Percentiles rank a stretch among this genome's conserved stretches.
These are phyloP conservation scores for Drosophila nebulosa DNA, from an alignment of 1,140 invertebrate species.

Conservation along the genomic window DNA sequence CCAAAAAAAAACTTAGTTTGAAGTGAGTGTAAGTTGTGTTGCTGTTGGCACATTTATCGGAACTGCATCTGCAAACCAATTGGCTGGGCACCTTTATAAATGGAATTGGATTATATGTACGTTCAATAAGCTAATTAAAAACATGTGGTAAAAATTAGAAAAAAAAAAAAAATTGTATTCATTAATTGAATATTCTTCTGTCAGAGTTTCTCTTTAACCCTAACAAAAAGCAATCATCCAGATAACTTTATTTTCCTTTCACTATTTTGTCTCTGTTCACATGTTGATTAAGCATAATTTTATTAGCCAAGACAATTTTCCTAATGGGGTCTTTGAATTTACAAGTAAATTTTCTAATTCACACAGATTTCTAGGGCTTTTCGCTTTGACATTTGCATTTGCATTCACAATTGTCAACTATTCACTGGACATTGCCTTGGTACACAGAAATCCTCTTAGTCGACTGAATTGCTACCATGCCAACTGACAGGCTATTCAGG, in stretches of 20 bases:
- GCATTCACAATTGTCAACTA: not conserved
- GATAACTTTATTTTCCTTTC: not conserved
- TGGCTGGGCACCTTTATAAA: conserved; percentile 33
- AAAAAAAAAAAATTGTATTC: conserved; percentile 13
- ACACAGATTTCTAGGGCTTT: not conserved
- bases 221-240: not conserved
- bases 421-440: not conserved
- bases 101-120: conserved; percentile 31
- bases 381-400: not conserved
- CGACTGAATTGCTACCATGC: not conserved
- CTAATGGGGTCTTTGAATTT: conserved; percentile 2
- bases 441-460: not conserved
- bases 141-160: conserved; percentile 33
- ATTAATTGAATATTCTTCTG: not conserved
- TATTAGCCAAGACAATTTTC: not conserved
- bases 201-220: not conserved
- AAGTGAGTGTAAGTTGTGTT: conserved; percentile 40
- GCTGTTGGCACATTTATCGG: conserved; percentile 52
- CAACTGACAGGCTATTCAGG: not conserved
- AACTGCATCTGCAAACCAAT: conserved; percentile 48
- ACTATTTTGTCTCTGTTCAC: not conserved
- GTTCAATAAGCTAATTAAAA: conserved; percentile 73
- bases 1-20: conserved; percentile 17
- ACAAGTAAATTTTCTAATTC: not conserved
- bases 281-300: not conserved